Base-by-base conservation (phyloP, 1,140 invertebrate species). In the Pseudomyrmex sp. region DNA sequence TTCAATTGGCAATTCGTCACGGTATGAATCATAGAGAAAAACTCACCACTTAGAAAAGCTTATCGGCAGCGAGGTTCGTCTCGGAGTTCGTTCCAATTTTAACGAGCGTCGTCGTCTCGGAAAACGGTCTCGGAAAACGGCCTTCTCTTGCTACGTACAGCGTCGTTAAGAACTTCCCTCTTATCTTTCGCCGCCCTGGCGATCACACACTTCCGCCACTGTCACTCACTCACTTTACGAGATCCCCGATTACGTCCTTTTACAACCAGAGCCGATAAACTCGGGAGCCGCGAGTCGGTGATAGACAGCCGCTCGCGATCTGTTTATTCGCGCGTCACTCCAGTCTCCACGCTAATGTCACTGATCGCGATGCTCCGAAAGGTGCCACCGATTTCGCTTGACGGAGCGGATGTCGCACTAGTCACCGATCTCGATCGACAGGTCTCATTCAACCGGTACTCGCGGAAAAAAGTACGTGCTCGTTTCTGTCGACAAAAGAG, bases 171-270 rank as follows among this genome's bases (percentile, higher is more conserved):
- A 80, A 80, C 66, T 59, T 50, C 15, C 50, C 50, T 52, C 54
- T 66, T 80, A 80, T 80, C 76, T 56, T 59, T 44, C 76, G 54
- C 54, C 76, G 76, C 44, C 76, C 12, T 50, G 44, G 54, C 66
- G 66, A 80, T 80, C 76, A 80, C 76, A 80, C 66, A 80, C 76
- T 80, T 80, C 76, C 76, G 76, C 56, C 76, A 80, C 76, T 80
- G 76, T 80, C 76, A 80, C 76, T 80, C 76, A 80, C 76, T 80
- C 76, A 80, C 76, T 80, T 80, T 80, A 70, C 76, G 76, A 80
- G 54, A 66, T 58, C 76, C 44, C 26, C 54, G 76, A 72, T 80
- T 70, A 80, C 76, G 66, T 46, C 66, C 76, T 80, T 20, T 35
- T 35, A 26, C 13, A 58, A 70, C 44, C 23, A 4, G n/a, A 70